phyloP scores from a whole-genome alignment of 2,888 invertebrate species.

The Cephus pygmeus region DNA sequence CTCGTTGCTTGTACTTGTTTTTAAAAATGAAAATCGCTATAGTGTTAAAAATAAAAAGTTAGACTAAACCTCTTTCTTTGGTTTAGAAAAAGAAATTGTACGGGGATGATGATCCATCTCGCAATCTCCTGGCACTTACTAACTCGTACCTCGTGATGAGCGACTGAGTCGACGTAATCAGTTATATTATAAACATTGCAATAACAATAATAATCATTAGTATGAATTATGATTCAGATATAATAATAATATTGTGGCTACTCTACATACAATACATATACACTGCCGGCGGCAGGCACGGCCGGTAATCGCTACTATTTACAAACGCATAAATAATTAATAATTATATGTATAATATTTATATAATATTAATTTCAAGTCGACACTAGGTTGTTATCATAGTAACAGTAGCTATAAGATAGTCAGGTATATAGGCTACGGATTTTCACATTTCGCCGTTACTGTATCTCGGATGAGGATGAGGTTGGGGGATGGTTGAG shows the following conservation, averaged over 20 bases:
- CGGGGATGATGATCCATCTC: constrained; percentile 10
- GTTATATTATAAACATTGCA: constrained; percentile 60
- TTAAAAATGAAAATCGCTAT: no score
- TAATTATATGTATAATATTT: constrained; percentile 46
- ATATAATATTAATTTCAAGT: constrained; percentile 29
- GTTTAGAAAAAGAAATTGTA: no score
- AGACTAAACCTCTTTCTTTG: no score
- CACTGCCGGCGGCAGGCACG: constrained; percentile 52
- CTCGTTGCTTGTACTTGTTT: no score
- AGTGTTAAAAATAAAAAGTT: no score
- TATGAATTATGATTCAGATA: constrained; percentile 43
- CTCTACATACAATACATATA: constrained; percentile 66
- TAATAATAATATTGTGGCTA: constrained; percentile 53
- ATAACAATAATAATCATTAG: constrained; percentile 60
- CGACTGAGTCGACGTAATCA: constrained; percentile 47
- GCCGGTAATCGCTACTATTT: constrained; percentile 57
- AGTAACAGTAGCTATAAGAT: constrained; percentile 28
- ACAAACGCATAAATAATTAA: constrained; percentile 65
- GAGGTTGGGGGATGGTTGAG: constrained; percentile 2
- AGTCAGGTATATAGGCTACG: constrained; percentile 35
- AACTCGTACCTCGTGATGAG: constrained; percentile 43
- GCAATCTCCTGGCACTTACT: background rate
- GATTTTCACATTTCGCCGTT: constrained; percentile 25
- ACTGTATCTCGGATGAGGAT: constrained; percentile 30
- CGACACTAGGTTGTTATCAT: constrained; percentile 16